Evolutionary conservation across 2,888 invertebrate species (phyloP).

Genomic region (Girardia tigrina): DNA sequence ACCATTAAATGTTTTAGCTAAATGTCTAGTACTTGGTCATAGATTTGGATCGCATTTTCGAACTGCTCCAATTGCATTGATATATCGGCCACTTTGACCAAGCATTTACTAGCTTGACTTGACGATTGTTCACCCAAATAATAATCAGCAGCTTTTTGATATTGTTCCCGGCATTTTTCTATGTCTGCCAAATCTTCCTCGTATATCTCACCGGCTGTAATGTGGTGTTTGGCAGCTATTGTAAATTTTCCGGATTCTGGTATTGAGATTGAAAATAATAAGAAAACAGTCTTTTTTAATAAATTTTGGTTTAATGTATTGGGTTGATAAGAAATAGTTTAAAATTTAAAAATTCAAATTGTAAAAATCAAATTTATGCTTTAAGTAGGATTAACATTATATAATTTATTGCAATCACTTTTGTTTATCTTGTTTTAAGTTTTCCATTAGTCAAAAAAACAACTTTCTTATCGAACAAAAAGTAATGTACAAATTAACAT

Average conservation of each 20-base stretch:
- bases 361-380: no score
- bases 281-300: no score
- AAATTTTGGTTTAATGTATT: no score
- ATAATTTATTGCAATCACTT: no score
- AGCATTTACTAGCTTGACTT: constrained; percentile 87
- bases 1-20: background rate
- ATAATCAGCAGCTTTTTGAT: constrained; percentile 93
- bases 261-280: background rate
- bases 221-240: constrained; percentile 89
- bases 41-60: constrained; percentile 86
- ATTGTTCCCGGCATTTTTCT: constrained; percentile 72
- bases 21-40: constrained; percentile 62
- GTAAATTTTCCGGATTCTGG: constrained; percentile 64
- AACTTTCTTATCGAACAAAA: no score
- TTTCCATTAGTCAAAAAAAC: no score
- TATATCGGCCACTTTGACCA: constrained; percentile 89
- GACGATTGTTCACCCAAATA: constrained; percentile 90
- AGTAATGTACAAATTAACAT: no score
- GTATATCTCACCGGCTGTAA: constrained; percentile 82
- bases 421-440: no score
- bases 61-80: constrained; percentile 91
- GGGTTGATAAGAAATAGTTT: no score
- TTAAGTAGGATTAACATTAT: no score
- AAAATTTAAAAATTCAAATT: no score
- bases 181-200: constrained; percentile 76